Percentiles rank a stretch among this genome's conserved stretches.
These are phyloP conservation scores for Drosophila equinoxialis DNA, from an alignment of 1,140 invertebrate genomes.

Conservation along the genomic window DNA sequence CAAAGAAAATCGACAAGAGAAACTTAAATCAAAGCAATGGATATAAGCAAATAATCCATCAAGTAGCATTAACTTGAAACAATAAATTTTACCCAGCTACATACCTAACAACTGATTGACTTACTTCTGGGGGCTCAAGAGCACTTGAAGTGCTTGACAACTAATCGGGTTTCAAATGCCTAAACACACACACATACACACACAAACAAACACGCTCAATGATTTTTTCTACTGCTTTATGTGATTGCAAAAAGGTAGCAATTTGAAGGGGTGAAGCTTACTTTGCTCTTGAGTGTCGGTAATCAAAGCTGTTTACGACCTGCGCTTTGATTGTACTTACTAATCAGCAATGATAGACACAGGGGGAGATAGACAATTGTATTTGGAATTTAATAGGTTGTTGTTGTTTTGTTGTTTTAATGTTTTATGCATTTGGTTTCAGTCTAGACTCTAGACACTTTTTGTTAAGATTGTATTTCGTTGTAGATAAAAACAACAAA, in stretches of 20 bases:
- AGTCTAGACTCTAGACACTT: constrained; percentile 73
- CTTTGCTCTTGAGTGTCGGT: constrained; percentile 44
- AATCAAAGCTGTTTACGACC: constrained; percentile 65
- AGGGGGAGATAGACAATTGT: constrained; percentile 11
- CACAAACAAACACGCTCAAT: constrained; percentile 20
- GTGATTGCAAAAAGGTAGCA: constrained; percentile 33
- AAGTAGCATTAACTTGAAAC: constrained; percentile 82
- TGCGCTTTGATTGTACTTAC: constrained; percentile 62
- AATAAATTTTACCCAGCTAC: constrained; percentile 74
- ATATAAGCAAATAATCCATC: constrained; percentile 80
- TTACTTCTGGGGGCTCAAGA: constrained; percentile 17
- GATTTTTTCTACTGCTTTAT: constrained; percentile 18
- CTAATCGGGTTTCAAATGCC: constrained; percentile 77
- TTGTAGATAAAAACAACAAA: constrained; percentile 8
- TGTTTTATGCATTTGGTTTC: constrained; percentile 48
- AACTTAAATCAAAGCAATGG: constrained; percentile 63
- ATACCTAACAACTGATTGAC: constrained; percentile 17
- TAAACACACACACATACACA: constrained; percentile 36
- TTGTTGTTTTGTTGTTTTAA: constrained; percentile 13
- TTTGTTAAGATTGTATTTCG: constrained; percentile 25
- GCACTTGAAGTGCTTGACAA: constrained; percentile 76
- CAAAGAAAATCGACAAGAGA: constrained; percentile 25
- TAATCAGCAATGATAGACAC: constrained; percentile 34
- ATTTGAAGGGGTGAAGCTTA: constrained; percentile 20
- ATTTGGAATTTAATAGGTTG: constrained; percentile 1